Evolutionary conservation across 2,113 vertebrate species (phyloP).

Genomic region (Carollia perspicillata): DNA sequence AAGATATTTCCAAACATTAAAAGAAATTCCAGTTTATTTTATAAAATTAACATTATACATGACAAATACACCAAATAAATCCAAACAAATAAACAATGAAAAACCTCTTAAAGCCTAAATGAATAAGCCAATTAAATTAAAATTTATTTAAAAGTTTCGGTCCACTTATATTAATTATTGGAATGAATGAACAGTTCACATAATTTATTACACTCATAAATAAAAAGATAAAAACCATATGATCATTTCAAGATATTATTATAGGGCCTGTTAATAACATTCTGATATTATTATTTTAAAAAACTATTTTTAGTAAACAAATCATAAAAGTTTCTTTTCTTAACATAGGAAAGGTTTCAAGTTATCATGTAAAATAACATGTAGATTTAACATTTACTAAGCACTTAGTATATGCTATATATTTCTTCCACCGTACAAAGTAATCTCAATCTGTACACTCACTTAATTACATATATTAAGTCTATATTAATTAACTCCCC

Average conservation of each 20-base stretch:
- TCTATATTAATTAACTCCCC: neutral
- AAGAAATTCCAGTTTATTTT: neutral
- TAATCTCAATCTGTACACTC: neutral
- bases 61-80: neutral
- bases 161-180: neutral
- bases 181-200: neutral
- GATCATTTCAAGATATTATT: neutral
- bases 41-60: neutral
- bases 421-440: neutral
- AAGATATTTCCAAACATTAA: neutral
- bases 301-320: neutral
- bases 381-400: neutral
- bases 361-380: conserved; percentile 18
- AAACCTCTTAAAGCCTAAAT: neutral
- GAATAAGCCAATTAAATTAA: neutral
- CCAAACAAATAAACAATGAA: neutral
- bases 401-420: neutral
- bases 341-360: neutral
- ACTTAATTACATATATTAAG: neutral
- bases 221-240: neutral
- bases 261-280: neutral
- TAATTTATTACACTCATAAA: neutral
- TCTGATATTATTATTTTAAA: neutral
- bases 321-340: neutral
- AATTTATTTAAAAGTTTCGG: neutral